A percentile compares a stretch with the other conserved stretches of the same genome.
phyloP scores from a whole-genome alignment of 2,888 invertebrate species.

The Griposia aprilina region DNA sequence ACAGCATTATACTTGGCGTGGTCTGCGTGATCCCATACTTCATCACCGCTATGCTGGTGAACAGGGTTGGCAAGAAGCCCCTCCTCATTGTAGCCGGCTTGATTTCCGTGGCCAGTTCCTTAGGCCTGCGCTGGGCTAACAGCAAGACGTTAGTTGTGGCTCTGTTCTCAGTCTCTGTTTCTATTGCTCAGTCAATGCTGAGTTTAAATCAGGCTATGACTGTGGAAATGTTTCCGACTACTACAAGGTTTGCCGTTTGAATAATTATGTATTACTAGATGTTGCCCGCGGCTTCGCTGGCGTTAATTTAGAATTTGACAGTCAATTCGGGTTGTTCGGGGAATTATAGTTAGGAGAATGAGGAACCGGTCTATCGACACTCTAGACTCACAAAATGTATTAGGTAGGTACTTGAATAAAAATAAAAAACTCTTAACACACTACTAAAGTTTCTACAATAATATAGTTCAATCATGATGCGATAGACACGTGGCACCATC shows the following conservation, averaged over 20 bases:
- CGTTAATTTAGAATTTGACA: no score
- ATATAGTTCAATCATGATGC: no score
- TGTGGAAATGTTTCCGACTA: constrained; percentile 80
- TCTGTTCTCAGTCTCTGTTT: constrained; percentile 73
- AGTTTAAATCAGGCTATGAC: constrained; percentile 77
- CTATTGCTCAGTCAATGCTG: constrained; percentile 75
- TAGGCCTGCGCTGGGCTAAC: constrained; percentile 75
- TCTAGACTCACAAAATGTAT: no score
- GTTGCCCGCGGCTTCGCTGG: no score
- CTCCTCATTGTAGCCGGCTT: constrained; percentile 71
- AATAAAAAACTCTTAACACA: no score
- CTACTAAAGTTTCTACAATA: no score
- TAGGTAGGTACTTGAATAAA: no score
- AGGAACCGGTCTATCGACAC: no score
- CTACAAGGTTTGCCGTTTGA: constrained; percentile 73
- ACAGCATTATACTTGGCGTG: constrained; percentile 80
- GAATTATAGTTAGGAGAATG: no score
- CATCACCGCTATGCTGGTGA: constrained; percentile 77
- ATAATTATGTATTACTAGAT: neutral
- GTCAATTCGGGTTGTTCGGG: no score
- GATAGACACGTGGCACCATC: no score
- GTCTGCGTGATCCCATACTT: constrained; percentile 76
- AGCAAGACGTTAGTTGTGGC: constrained; percentile 75
- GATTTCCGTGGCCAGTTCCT: constrained; percentile 66
- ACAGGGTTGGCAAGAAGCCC: constrained; percentile 79